Base-by-base conservation (phyloP, 2,888 invertebrate species). In the Clepsis dumicolana region DNA sequence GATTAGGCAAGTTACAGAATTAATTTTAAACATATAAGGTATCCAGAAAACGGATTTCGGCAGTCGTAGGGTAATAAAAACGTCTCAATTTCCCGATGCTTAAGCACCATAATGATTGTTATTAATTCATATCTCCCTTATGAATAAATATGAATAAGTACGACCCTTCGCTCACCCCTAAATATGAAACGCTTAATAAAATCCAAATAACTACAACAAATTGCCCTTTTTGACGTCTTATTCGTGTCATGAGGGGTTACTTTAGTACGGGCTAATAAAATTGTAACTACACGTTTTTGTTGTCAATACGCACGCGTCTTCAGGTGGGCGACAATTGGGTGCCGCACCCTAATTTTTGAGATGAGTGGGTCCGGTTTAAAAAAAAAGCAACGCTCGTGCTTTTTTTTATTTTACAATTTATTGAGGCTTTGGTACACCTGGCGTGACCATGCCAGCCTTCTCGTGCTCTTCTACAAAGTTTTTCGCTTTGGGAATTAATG, bases 141-240 rank as follows among this genome's bases (percentile, higher is more conserved):
- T 71, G 69, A 74, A 78, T 80, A 75, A 78, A 76, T 79, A 79
- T 78, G 80, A 79, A 82, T 79, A n/a, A n/a, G n/a, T n/a, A 77
- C 76, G 80, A 83, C 83, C 84, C 87, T 84, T 81, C 82, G 81
- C 77, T 78, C 79, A 80, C 80, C 87, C 87, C 89, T 83, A 85
- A 86, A 88, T 87, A 87, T 89, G 87, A 87, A 87, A 87, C 88
- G 91, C 85, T 88, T 88, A 89, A 90, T 89, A 90, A 88, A 91
- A 87, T 87, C 83, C 89, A 85, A 82, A 83, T 85, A 73, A 83
- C 86, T 82, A 83, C 78, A 86, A 84, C 84, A 86, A 87, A 89
- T 91, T 92, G 91, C 85, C 90, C 92, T 91, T 91, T 92, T 92
- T 87, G 90, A 90, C 87, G 86, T 89, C 88, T 90, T 87, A 84